Evolutionary conservation across 2,113 vertebrate genomes (phyloP).

Genomic region (Phainopepla nitens): DNA sequence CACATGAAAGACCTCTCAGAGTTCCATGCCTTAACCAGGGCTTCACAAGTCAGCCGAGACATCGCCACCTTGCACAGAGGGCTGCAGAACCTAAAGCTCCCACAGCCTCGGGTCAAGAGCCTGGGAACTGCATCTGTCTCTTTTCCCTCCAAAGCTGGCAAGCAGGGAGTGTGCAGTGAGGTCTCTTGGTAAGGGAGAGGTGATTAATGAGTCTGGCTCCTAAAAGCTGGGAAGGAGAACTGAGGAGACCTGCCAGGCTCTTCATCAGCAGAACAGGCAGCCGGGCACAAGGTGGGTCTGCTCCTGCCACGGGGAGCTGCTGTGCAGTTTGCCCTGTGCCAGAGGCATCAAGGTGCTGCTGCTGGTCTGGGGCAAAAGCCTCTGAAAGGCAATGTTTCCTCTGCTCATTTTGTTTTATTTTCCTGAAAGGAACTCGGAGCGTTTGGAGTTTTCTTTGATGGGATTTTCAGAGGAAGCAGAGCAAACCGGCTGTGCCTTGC

Average conservation of each 20-base stretch:
- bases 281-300: not conserved
- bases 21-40: not conserved
- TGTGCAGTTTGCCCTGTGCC: not conserved
- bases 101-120: not conserved
- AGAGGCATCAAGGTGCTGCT: not conserved
- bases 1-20: not conserved
- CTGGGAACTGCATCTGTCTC: not conserved
- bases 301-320: accelerated
- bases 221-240: conserved; percentile 26
- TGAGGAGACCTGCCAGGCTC: conserved; percentile 24
- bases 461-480: not conserved
- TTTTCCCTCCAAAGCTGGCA: not conserved
- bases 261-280: not conserved
- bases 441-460: not conserved
- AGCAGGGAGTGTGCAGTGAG: not conserved
- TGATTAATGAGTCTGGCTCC: conserved; percentile 32
- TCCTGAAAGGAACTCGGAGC: not conserved
- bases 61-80: not conserved
- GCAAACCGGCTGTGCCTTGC: not conserved
- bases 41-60: not conserved
- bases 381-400: not conserved
- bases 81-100: not conserved
- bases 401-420: not conserved
- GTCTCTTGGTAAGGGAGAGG: not conserved
- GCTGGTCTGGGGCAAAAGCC: not conserved